These are phyloP conservation scores for Temnothorax curvispinosus DNA, from an alignment of 1,140 invertebrate genomes.

Conservation along the genomic window DNA sequence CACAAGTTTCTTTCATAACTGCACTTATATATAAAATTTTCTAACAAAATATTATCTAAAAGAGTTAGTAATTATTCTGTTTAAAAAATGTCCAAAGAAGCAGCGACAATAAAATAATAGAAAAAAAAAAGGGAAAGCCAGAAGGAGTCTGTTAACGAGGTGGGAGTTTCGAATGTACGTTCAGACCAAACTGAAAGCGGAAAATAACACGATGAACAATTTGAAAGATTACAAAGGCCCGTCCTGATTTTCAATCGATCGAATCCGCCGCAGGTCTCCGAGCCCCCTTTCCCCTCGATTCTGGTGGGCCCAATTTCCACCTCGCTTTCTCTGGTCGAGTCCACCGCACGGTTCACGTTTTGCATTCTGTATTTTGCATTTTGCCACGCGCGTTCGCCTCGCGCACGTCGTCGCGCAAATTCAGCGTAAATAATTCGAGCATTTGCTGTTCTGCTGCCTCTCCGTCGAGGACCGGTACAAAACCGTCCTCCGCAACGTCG, in stretches of 20 bases:
- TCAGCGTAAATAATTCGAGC: constrained; percentile 76
- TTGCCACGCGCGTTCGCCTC: constrained; percentile 57
- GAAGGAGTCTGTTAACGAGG: background rate
- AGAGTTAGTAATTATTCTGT: background rate
- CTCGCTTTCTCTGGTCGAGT: background rate
- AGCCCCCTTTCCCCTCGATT: background rate
- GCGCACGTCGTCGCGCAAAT: constrained; percentile 70
- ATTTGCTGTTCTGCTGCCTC: constrained; percentile 26
- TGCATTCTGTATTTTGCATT: constrained; percentile 67
- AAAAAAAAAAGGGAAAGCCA: background rate
- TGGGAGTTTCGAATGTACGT: background rate
- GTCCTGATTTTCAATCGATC: constrained; percentile 76
- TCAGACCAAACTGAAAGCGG: constrained; percentile 49
- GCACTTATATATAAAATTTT: background rate
- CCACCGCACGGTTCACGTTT: constrained; percentile 55
- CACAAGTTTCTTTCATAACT: background rate
- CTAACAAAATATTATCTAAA: background rate
- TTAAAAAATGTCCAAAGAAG: background rate
- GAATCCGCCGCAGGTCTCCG: constrained; percentile 52
- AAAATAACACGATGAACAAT: constrained; percentile 76
- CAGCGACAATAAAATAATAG: background rate
- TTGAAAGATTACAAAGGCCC: constrained; percentile 75
- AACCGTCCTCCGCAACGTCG: background rate
- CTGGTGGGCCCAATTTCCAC: background rate
- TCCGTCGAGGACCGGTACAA: background rate